A percentile compares a stretch with the other conserved stretches of the same genome.
Evolutionary conservation across 2,888 invertebrate species (phyloP).

Genomic region (Dromius quadrimaculatus): DNA sequence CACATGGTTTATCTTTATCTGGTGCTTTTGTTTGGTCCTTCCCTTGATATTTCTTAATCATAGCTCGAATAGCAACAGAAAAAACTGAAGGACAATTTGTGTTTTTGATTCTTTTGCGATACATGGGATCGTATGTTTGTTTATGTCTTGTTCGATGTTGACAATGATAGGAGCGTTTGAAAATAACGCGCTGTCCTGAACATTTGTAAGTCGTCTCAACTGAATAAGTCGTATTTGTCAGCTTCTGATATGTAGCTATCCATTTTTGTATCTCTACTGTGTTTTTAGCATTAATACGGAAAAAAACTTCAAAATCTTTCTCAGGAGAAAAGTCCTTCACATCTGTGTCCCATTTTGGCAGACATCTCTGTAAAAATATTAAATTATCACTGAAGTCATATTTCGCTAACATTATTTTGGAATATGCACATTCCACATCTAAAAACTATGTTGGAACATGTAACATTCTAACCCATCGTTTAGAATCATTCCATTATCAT

Average conservation of each 20-base stretch:
- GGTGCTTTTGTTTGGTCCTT: constrained; percentile 42
- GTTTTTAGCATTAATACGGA: constrained; percentile 27
- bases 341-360: constrained; percentile 1
- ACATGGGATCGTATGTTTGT: constrained; percentile 26
- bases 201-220: constrained; percentile 41
- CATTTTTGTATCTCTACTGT: constrained; percentile 29
- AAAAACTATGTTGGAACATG: too few relatives aligned
- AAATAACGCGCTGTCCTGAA: constrained; percentile 34
- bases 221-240: constrained; percentile 27
- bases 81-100: constrained; percentile 53
- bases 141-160: constrained; percentile 48
- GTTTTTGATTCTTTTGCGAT: constrained; percentile 44
- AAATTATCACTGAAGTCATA: not conserved
- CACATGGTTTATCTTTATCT: constrained; percentile 48
- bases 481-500: too few relatives aligned
- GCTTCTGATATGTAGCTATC: constrained; percentile 25
- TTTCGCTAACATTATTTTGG: too few relatives aligned
- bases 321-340: not conserved
- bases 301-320: constrained; percentile 16
- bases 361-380: constrained; percentile 1
- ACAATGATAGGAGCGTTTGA: constrained; percentile 50
- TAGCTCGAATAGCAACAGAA: constrained; percentile 37
- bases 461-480: too few relatives aligned
- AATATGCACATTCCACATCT: too few relatives aligned
- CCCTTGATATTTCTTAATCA: constrained; percentile 38